Conservation (phyloP, 64 coral and sea anemone species). For the Montipora capricornis region DNA sequence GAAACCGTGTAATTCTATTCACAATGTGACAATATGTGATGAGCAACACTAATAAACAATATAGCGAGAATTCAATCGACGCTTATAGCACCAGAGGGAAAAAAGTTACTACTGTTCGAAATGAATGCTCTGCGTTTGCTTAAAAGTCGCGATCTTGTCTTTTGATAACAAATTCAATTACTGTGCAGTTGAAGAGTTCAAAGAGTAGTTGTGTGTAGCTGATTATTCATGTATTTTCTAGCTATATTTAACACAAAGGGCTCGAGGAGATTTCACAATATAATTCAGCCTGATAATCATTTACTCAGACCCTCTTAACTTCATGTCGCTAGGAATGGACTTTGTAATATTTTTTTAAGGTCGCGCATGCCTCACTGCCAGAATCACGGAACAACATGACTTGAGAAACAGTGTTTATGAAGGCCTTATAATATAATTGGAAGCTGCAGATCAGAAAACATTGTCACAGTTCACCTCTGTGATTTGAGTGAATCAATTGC, state of each 20-base stretch:
- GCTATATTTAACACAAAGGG: slow-evolving; percentile 22
- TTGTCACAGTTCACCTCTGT: too few relatives aligned
- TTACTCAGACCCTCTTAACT: neutral
- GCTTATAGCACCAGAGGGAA: neutral
- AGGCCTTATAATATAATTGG: too few relatives aligned
- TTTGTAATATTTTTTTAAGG: neutral
- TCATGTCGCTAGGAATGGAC: neutral
- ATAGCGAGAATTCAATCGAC: slow-evolving; percentile 12
- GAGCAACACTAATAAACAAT: slow-evolving; percentile 24
- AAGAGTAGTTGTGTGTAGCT: neutral
- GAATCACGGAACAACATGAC: too few relatives aligned
- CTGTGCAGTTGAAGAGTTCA: neutral
- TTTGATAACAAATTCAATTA: neutral
- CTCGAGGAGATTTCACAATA: slow-evolving; percentile 14
- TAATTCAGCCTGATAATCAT: too few relatives aligned
- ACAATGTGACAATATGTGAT: slow-evolving; percentile 28
- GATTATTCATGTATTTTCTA: neutral
- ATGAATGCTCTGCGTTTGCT: neutral
- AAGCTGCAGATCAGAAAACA: too few relatives aligned
- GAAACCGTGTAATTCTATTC: slow-evolving; percentile 34
- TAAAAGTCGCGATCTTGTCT: neutral
- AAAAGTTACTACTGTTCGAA: neutral
- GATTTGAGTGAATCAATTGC: too few relatives aligned
- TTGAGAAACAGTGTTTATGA: too few relatives aligned
- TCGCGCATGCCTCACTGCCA: neutral